Base-by-base conservation (phyloP, 2,113 vertebrate species). In the Speoplatyrhinus poulsoni region DNA sequence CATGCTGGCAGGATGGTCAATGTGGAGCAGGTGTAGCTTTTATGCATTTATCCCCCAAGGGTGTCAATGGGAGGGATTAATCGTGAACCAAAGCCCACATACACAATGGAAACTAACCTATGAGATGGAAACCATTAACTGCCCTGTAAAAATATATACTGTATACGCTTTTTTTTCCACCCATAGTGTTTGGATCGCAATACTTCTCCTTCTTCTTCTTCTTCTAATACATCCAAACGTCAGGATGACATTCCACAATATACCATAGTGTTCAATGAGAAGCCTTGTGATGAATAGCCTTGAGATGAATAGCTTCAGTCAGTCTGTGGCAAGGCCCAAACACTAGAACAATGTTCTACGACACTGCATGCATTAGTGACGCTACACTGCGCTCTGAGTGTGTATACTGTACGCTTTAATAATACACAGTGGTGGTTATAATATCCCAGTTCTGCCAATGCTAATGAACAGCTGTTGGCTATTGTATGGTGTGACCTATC, bases 111-210 rank as follows among this genome's bases (percentile, higher is more conserved):
- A 91, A 92, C 84, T 80, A 82, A 90, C 87, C 82, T 85, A 89
- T 84, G 79, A 83, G 83, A 89, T 88, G 86, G 88, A 91, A 91
- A 88, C 84, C 86, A 86, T 89, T 90, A 89, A 89, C 82, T 68
- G 81, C 82, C 82, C 85, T 88, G 74, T 85, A 79, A 88, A 83
- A 86, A 63, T 67, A 85, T 89, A 86, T 26, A 3, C 26, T 84
- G 84, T 89, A 87, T 82, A 86, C 83, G 76, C 84, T 65, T 60
- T 84, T 87, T 87, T 91, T 90, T 90, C 85, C 82, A 84, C 82
- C 72, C 79, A 77, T 70, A 75, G 68, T 55, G 53, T 85, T 83
- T 74, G 50, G 69, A 70, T 60, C 3, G 55, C 19, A 9, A 13
- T 6, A 16, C 10, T 8, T 60, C 11, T 70, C 65, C 52, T 68